phyloP scores from a whole-genome alignment of 2,888 invertebrate genomes.

The Lamellibrachia satsuma region DNA sequence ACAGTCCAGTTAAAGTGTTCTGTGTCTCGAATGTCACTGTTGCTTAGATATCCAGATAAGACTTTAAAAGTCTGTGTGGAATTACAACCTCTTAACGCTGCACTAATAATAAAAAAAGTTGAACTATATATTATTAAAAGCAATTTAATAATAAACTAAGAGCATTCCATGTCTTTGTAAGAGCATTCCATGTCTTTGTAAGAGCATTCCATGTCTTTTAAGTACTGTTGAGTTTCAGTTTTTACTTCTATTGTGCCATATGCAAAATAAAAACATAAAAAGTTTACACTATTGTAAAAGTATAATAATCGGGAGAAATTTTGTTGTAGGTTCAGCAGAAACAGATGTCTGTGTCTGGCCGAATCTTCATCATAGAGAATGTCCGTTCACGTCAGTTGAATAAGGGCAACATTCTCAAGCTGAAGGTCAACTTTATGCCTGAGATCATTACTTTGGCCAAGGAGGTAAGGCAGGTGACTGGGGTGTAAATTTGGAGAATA shows the following conservation, averaged over 20 bases:
- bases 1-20: conserved; percentile 27
- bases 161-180: no score
- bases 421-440: conserved; percentile 88
- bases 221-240: neutral
- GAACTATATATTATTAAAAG: no score
- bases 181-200: no score
- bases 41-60: no score
- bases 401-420: conserved; percentile 78
- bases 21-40: neutral
- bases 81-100: no score
- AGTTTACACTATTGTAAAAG: neutral
- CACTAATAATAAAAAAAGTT: no score
- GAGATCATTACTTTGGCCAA: conserved; percentile 98
- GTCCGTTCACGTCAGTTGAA: conserved; percentile 53
- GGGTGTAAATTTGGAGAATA: no score
- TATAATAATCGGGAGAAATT: neutral
- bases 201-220: no score
- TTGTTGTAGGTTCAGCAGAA: conserved; percentile 79
- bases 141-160: no score
- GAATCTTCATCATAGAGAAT: conserved; percentile 90
- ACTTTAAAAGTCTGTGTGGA: no score
- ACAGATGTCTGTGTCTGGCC: conserved; percentile 90
- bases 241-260: neutral
- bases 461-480: conserved; percentile 78
- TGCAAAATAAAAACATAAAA: neutral